Percentiles rank a stretch among this genome's conserved stretches.
Conservation (phyloP, 1,140 invertebrate species). For the Zophobas atratus region DNA sequence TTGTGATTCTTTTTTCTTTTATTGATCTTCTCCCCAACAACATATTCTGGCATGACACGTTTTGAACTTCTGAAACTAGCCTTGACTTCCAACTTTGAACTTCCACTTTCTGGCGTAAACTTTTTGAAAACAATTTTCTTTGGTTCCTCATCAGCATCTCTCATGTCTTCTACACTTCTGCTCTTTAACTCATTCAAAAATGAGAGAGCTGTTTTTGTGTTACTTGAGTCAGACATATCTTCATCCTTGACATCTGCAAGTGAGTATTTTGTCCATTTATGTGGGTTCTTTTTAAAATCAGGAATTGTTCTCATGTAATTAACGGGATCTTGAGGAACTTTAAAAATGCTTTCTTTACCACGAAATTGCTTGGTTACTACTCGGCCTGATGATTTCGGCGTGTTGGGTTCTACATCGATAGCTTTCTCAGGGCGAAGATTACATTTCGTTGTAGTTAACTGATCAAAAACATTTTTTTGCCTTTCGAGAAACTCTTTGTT, state of each 20-base stretch:
- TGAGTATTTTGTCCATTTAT: slow-evolving; percentile 84
- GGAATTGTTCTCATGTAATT: slow-evolving; percentile 71
- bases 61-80: slow-evolving; percentile 77
- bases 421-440: slow-evolving; percentile 62
- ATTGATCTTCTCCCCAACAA: slow-evolving; percentile 79
- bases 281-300: slow-evolving; percentile 81
- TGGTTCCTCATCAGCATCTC: slow-evolving; percentile 52
- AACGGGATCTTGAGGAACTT: slow-evolving; percentile 76
- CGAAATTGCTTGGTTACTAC: slow-evolving; percentile 73
- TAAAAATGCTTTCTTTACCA: slow-evolving; percentile 84
- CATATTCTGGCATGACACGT: slow-evolving; percentile 84
- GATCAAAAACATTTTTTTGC: slow-evolving; percentile 68
- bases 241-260: slow-evolving; percentile 79
- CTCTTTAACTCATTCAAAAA: slow-evolving; percentile 79
- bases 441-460: slow-evolving; percentile 64
- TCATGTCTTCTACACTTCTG: slow-evolving; percentile 64
- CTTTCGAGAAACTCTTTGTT: slow-evolving; percentile 60
- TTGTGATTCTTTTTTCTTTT: slow-evolving; percentile 68
- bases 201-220: slow-evolving; percentile 79
- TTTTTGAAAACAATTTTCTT: slow-evolving; percentile 61
- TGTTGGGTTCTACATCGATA: slow-evolving; percentile 65
- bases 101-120: slow-evolving; percentile 43
- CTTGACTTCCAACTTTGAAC: slow-evolving; percentile 68
- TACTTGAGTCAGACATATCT: slow-evolving; percentile 82
- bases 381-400: slow-evolving; percentile 59